Evolutionary conservation across 2,797 vertebrate species (phyloP).

Genomic region (Neosalanx taihuensis): DNA sequence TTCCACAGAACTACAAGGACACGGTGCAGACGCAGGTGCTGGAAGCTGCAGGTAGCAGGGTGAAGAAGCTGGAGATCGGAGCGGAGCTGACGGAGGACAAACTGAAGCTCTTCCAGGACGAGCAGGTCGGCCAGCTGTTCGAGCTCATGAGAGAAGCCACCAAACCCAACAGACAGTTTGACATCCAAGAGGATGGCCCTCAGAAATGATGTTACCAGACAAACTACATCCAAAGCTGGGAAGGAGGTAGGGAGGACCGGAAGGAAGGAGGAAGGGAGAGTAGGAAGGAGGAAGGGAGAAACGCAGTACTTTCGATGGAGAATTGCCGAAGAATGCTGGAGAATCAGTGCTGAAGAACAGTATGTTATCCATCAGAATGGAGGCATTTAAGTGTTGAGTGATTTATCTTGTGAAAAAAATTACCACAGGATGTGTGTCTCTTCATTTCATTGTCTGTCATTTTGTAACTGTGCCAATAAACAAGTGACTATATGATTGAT

Average conservation of each 20-base stretch:
- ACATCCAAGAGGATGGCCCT: constrained; percentile 67
- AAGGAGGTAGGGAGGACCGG: background rate
- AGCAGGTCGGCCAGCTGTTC: constrained; percentile 89
- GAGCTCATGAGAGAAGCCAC: constrained; percentile 90
- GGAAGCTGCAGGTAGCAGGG: constrained; percentile 29
- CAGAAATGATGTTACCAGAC: constrained; percentile 47
- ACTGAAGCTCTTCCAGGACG: constrained; percentile 78
- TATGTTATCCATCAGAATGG: constrained; percentile 1
- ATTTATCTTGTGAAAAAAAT: constrained; percentile 30
- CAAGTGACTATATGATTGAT: constrained; percentile 1
- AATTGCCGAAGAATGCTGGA: background rate
- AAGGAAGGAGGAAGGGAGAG: background rate
- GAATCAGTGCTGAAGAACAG: constrained; percentile 15
- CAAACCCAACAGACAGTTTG: constrained; percentile 79
- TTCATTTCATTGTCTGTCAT: constrained; percentile 31
- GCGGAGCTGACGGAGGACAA: constrained; percentile 56
- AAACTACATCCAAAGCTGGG: background rate
- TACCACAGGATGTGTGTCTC: constrained; percentile 15
- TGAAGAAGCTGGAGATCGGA: constrained; percentile 48
- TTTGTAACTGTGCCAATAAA: constrained; percentile 29
- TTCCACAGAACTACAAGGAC: constrained; percentile 64
- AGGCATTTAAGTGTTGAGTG: constrained; percentile 38
- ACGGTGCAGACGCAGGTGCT: constrained; percentile 71
- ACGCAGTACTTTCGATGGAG: too few species aligned
- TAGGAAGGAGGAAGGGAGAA: background rate